These are phyloP conservation scores for Gopherus flavomarginatus DNA, from an alignment of 2,113 vertebrate species.

Conservation along the genomic window DNA sequence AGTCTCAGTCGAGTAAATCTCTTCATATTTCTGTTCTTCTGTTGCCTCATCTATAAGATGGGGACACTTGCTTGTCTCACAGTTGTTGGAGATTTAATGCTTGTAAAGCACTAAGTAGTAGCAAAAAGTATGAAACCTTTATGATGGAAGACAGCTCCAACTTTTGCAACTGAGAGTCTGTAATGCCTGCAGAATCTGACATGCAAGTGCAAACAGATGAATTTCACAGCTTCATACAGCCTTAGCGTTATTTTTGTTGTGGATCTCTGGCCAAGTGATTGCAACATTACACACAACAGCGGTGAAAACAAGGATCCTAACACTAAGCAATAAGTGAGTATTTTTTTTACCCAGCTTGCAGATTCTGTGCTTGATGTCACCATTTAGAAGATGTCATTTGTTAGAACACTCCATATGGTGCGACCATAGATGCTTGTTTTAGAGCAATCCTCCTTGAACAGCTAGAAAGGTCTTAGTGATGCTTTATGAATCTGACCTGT, in stretches of 20 bases:
- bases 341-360: background rate
- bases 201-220: accelerated
- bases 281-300: accelerated
- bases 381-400: background rate
- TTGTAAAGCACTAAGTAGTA: background rate
- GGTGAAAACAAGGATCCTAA: background rate
- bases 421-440: background rate
- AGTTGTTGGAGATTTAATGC: background rate
- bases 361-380: background rate
- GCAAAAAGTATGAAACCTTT: background rate
- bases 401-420: background rate
- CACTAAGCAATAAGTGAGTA: background rate
- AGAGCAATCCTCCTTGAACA: background rate
- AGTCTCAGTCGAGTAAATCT: background rate
- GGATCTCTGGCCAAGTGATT: accelerated
- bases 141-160: background rate
- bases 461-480: background rate
- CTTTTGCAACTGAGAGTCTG: background rate
- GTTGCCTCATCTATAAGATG: background rate
- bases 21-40: background rate
- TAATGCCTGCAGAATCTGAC: background rate
- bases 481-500: background rate
- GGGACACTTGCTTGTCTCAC: background rate
- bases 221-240: accelerated
- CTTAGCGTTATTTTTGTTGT: background rate